A percentile compares a stretch with the other conserved stretches of the same genome.
phyloP scores from a whole-genome alignment of 2,888 invertebrate genomes.

The Thalpophila matura region DNA sequence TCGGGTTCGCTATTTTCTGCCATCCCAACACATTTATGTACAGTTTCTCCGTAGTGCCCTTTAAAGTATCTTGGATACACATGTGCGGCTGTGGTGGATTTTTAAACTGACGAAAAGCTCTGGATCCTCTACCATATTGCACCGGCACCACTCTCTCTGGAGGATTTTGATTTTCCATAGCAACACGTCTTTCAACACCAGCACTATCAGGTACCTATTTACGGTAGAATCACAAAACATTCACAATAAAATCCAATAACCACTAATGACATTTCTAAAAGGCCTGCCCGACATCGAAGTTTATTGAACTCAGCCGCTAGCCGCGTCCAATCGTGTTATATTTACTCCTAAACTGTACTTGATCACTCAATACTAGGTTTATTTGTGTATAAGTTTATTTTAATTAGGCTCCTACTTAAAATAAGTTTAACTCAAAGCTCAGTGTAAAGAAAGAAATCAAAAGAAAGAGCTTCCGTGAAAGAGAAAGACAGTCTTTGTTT shows the following conservation, averaged over 20 bases:
- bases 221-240: constrained; percentile 73
- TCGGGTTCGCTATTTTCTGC: constrained; percentile 93
- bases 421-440: constrained; percentile 68
- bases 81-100: constrained; percentile 95
- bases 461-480: constrained; percentile 70
- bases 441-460: constrained; percentile 69
- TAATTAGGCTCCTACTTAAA: constrained; percentile 64
- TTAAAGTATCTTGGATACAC: constrained; percentile 93
- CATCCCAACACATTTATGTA: constrained; percentile 94
- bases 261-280: constrained; percentile 79
- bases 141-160: constrained; percentile 87
- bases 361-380: constrained; percentile 68
- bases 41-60: constrained; percentile 90
- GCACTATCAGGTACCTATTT: constrained; percentile 62
- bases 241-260: constrained; percentile 76
- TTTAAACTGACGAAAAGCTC: constrained; percentile 93
- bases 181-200: constrained; percentile 62
- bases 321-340: constrained; percentile 66
- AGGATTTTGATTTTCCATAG: constrained; percentile 85
- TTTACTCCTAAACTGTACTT: constrained; percentile 62
- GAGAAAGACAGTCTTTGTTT: constrained; percentile 66
- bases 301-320: constrained; percentile 87
- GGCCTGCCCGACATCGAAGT: constrained; percentile 77
- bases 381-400: constrained; percentile 66
- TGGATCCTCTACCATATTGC: constrained; percentile 90